Evolutionary conservation across 2,888 invertebrate species (phyloP), one percentile per base, ranked within the genome.

Genomic region (Drosophila koepferae): DNA sequence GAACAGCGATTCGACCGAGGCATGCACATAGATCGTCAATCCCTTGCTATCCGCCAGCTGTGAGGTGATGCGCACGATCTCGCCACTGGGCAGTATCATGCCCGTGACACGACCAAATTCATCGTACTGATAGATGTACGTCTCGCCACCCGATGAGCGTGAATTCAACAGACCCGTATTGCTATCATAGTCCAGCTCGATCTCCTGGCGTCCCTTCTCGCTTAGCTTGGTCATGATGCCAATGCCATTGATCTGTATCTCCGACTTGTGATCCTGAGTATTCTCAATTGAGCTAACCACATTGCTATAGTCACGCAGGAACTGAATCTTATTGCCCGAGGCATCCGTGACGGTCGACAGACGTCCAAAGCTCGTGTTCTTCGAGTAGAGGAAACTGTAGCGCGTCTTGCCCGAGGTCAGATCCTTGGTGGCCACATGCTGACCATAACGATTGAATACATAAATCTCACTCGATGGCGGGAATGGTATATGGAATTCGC

Each of bases 301-400:
- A 89, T 97, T 97, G 91, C 97, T 97, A 92, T 98, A 98, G 93
- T 99, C 98, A 80, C 99, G 94, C 60, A 98, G 94, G 91, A 99
- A 96, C 91, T 97, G 97, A 86, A 99, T 96, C 94, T 97, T 97
- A 91, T 98, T 97, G 78, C 98, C 98, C 5, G 98, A 97, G 68
- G 97, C 97, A 93, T 99, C 99, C 2, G 97, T 98, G 3, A 99
- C 98, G 1, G 97, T 97, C 0, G 97, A 97, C 62, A 99, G 94
- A 91, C 98, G 97, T 0, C 99, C 99, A 87, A 98, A 98, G 91
- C 98, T 98, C 9, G 98, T 98, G 92, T 98, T 98, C 91, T 99
- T 99, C 55, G 98, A 98, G 94, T 99, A 99, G 31, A 98, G 95
- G 94, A 99, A 99, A 55, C 98, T 97, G 93, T 99, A 99, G 92